phyloP scores from a whole-genome alignment of 2,113 vertebrate species.

The Anguilla rostrata region DNA sequence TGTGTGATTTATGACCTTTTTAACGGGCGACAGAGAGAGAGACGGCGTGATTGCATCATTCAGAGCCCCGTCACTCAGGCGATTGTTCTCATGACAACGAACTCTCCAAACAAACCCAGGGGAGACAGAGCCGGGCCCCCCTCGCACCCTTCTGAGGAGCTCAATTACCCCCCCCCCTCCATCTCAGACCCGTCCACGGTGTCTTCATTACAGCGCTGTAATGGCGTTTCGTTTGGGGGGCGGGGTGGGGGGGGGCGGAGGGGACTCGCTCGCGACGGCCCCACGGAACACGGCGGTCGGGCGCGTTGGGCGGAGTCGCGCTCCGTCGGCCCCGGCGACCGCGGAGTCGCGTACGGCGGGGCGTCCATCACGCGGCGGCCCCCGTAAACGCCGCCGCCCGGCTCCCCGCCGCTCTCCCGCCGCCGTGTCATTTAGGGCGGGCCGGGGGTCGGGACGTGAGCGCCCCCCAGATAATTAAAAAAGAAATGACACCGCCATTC shows the following conservation, averaged over 20 bases:
- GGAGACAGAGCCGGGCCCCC: conserved; percentile 7
- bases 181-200: conserved; percentile 32
- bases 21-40: conserved; percentile 61
- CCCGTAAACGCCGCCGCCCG: too few relatives aligned
- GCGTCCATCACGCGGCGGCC: background rate
- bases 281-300: too few relatives aligned
- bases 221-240: conserved; percentile 27
- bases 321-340: background rate
- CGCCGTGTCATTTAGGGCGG: background rate
- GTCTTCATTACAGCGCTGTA: conserved; percentile 35
- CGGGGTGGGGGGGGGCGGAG: background rate
- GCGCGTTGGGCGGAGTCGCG: background rate
- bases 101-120: conserved; percentile 48
- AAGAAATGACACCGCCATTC: background rate
- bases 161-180: conserved; percentile 40
- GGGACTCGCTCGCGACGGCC: too few relatives aligned
- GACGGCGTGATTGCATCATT: conserved; percentile 71
- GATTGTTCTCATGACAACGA: conserved; percentile 66
- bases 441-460: background rate
- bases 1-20: conserved; percentile 73
- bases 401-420: too few relatives aligned
- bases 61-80: conserved; percentile 65
- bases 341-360: background rate
- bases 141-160: conserved; percentile 45
- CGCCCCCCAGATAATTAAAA: background rate